phyloP scores from a whole-genome alignment of 2,888 invertebrate genomes.

The Adela reaumurella region DNA sequence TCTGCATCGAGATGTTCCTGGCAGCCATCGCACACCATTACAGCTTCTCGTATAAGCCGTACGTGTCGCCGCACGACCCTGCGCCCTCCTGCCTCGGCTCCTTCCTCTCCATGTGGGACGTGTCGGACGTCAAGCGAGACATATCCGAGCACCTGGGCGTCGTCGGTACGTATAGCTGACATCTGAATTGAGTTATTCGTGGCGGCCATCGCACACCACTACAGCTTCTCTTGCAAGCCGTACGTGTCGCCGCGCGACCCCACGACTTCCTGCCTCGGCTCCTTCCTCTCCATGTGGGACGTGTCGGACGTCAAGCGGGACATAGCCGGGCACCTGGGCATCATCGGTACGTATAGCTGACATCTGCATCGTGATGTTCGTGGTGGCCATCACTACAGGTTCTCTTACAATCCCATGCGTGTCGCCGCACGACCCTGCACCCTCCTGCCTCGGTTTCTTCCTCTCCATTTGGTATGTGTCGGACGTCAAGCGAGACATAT shows the following conservation, averaged over 20 bases:
- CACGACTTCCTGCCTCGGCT: conserved; percentile 65
- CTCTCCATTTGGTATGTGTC: conserved; percentile 96
- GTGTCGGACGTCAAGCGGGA: conserved; percentile 93
- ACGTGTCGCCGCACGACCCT: conserved; percentile 51
- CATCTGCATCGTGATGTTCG: conserved; percentile 98
- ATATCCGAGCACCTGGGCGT: conserved; percentile 91
- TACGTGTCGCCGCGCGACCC: conserved; percentile 59
- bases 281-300: conserved; percentile 92
- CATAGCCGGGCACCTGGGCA: conserved; percentile 88
- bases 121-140: conserved; percentile 92
- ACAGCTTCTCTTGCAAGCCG: conserved; percentile 91
- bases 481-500: conserved; percentile 88
- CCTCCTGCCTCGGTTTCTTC: conserved; percentile 73
- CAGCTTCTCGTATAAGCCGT: conserved; percentile 92
- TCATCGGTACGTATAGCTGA: no score
- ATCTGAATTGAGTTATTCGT: conserved; percentile 98
- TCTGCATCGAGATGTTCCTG: conserved; percentile 97
- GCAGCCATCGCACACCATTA: conserved; percentile 95
- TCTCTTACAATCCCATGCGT: conserved; percentile 87
- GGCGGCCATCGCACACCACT: conserved; percentile 93
- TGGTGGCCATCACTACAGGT: conserved; percentile 96
- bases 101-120: conserved; percentile 91
- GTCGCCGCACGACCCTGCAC: conserved; percentile 48
- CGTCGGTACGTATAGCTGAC: no score
- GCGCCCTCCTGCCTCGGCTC: conserved; percentile 68